phyloP scores from a whole-genome alignment of 1,140 invertebrate species.

The Bombus cullumanus region DNA sequence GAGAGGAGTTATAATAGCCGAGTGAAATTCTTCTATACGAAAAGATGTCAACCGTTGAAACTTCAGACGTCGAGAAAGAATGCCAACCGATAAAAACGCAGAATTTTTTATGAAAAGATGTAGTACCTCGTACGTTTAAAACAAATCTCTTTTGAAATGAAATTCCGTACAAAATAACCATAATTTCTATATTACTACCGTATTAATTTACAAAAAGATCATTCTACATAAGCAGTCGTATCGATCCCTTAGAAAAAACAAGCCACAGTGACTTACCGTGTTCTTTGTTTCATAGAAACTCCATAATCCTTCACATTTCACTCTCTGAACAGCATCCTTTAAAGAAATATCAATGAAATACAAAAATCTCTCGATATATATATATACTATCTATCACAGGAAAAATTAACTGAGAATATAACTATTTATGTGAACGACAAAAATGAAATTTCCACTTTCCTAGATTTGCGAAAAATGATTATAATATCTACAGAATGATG shows the following conservation, averaged over 20 bases:
- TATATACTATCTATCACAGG: too few relatives aligned
- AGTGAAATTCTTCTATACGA: too few relatives aligned
- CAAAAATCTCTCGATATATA: neutral
- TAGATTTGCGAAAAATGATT: neutral
- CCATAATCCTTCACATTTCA: neutral
- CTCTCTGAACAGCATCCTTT: neutral
- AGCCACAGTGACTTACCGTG: neutral
- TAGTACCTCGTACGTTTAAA: too few relatives aligned
- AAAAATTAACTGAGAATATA: neutral
- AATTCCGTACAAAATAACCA: neutral
- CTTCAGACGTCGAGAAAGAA: neutral
- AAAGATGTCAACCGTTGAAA: neutral
- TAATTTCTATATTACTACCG: neutral
- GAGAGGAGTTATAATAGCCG: too few relatives aligned
- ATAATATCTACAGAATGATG: neutral
- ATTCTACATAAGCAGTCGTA: neutral
- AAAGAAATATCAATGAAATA: neutral
- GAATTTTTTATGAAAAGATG: neutral
- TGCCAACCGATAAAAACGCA: neutral
- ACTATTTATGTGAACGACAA: neutral
- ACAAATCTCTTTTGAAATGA: too few relatives aligned
- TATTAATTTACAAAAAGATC: neutral
- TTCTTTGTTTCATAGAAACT: neutral
- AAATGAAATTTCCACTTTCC: neutral
- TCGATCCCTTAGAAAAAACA: neutral